Percentiles rank a stretch among this genome's conserved stretches.
phyloP scores from a whole-genome alignment of 2,113 vertebrate genomes.

The Tretioscincus oriximinensis region DNA sequence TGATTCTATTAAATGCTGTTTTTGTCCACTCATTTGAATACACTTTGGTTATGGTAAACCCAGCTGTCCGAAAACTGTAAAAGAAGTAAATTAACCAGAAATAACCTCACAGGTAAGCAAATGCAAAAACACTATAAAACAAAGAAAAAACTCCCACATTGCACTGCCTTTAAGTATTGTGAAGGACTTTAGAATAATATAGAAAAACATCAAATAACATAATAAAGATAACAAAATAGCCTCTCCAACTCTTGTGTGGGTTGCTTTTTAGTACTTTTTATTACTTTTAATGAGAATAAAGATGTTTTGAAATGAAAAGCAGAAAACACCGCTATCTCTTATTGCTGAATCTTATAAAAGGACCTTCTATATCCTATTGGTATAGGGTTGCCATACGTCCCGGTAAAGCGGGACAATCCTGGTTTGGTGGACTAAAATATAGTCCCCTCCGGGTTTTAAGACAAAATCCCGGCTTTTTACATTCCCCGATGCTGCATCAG shows the following conservation, averaged over 20 bases:
- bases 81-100: conserved; percentile 4
- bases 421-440: too few species aligned
- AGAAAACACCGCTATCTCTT: conserved; percentile 7
- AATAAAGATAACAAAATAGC: background rate
- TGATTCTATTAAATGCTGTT: conserved; percentile 20
- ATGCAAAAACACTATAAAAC: conserved; percentile 1
- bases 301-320: conserved; percentile 12
- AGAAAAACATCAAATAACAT: conserved; percentile 12
- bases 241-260: conserved; percentile 5
- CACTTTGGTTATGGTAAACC: conserved; percentile 35
- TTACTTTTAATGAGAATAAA: conserved; percentile 4
- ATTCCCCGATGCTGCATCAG: too few species aligned
- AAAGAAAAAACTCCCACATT: background rate
- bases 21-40: conserved; percentile 47
- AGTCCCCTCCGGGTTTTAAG: too few species aligned
- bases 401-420: too few species aligned
- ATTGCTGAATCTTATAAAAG: background rate
- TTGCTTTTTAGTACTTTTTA: conserved; percentile 7
- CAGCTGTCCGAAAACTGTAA: conserved; percentile 10
- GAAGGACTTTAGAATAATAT: conserved; percentile 3
- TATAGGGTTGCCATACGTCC: too few species aligned
- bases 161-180: background rate
- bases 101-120: conserved; percentile 3
- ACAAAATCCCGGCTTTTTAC: too few species aligned
- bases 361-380: conserved; percentile 14